phyloP scores from a whole-genome alignment of 2,797 vertebrate species.

The Halcyon leucocephala region DNA sequence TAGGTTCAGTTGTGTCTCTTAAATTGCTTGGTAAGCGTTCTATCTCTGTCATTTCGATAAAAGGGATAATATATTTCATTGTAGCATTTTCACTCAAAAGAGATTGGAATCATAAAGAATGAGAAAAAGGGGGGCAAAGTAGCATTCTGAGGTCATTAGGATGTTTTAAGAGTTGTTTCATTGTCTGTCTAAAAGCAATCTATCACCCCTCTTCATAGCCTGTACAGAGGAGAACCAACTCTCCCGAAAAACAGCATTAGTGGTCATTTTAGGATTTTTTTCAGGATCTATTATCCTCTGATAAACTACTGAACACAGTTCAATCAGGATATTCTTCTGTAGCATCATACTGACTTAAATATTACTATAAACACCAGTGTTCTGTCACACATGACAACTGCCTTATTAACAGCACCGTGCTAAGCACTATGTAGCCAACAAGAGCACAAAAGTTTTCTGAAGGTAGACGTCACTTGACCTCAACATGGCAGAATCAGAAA shows the following conservation, averaged over 20 bases:
- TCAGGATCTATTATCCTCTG: not conserved
- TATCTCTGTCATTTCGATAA: constrained; percentile 3
- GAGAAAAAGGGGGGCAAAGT: not conserved
- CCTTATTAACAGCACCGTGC: not conserved
- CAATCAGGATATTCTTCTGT: not conserved
- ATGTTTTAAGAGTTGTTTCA: constrained; percentile 18
- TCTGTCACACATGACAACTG: not conserved
- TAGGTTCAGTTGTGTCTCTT: constrained; percentile 27
- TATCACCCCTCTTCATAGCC: not conserved
- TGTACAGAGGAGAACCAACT: constrained; percentile 9
- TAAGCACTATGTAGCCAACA: not conserved
- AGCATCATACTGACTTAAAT: not conserved
- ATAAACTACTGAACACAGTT: not conserved
- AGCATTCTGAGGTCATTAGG: constrained; percentile 1
- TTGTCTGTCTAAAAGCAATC: not conserved
- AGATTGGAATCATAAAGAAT: constrained; percentile 16
- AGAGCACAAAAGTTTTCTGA: not conserved
- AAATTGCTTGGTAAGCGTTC: constrained; percentile 49
- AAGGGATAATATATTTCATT: constrained; percentile 39
- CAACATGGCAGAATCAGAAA: not conserved
- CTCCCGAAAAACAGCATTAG: not conserved
- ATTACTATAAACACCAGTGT: not conserved
- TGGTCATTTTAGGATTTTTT: not conserved
- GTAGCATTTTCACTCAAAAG: constrained; percentile 18
- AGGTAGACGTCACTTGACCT: not conserved